Base-by-base conservation (phyloP, 2,888 invertebrate species). In the Acutogordius australiensis region DNA sequence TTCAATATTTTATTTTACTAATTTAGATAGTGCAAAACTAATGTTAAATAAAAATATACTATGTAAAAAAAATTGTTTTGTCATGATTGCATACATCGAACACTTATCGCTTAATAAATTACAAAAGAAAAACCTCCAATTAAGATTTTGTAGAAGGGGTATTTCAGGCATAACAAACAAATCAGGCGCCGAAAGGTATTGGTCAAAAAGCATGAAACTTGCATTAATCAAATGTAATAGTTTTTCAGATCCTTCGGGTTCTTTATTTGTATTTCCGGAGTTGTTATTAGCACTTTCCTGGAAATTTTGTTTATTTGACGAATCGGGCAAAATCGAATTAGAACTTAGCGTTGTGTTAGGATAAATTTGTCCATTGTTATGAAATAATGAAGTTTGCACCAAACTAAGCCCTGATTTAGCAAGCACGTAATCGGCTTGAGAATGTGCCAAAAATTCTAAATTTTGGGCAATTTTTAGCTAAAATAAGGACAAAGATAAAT, bases 131-230 rank as follows among this genome's bases (percentile, higher is more conserved):
- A n/a, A n/a, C n/a, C n/a, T n/a, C n/a, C n/a, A n/a, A 51, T 51
- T 23, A 8, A 51, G 13, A 26, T 51, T 26, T 8, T 51, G 51
- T 26, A 51, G 23, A 4, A 51, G 51, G 18, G 51, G 4, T 4
- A 51, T 51, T 4, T 51, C 51, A 4, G 51, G 26, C 23, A 51
- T 4, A 51, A 51, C 51, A 23, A 21, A 21, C 26, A 51, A 23
- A 23, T 51, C 51, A 4, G 51, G 51, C n/a, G 51, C 51, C 4
- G 51, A 51, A 4, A 51, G 23, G 51, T 51, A 51, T 23, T 51
- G 51, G 26, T 51, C 51, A 23, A 51, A 51, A 26, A 51, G 51
- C 13, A 51, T 4, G n/a, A 51, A 51, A 4, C n/a, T 21, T 18
- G 37, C 37, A 18, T 8, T 37, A 18, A 18, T 37, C 8, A 37